Base-by-base conservation (phyloP, 2,888 invertebrate genomes). In the Agrilus cyanescens region DNA sequence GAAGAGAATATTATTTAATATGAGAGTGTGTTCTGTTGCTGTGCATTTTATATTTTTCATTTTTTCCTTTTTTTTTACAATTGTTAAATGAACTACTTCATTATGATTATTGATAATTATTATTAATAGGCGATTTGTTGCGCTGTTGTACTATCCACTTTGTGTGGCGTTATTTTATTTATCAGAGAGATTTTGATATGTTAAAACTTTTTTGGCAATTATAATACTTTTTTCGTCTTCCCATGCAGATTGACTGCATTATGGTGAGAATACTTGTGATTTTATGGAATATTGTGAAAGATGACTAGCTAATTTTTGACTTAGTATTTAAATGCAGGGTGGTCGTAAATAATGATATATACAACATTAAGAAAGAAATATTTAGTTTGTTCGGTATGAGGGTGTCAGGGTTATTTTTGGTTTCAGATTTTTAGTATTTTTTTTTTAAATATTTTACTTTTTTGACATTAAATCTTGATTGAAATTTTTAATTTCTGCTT, bases 231-330 rank as follows among this genome's bases (percentile, higher is more conserved):
- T 12, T 38, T 45, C 33, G 15, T 34, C 30, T 45, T 45, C 38
- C 41, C 45, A 41, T 45, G 41, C 14, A 45, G 41, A 41, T 45
- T 41, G 41, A 45, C 41, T 45, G 41, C 41, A 37, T 45, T 38
- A 37, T 41, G 38, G 41, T 45, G 41, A 45, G 45, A 45, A 41
- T 41, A 44, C 41, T 45, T 40, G 40, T 45, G 41, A 36, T 45
- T 41, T 41, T 41, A 41, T 32, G 35, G 41, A 35, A 4, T 32
- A 41, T 45, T 45, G 41, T 45, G 39, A 41, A 29, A 30, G 35
- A 45, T 45, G 14, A 33, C 10, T 13, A 33, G 15, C 15, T 14
- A 32, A 32, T 15, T 33, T 32, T 32, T 3, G 6, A 2, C 10
- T 14, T 20, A 20, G 25, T 25, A 25, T 25, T 25, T 25, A 25